Conservation (phyloP, 2,888 invertebrate genomes). For the Sthenelais limicola region DNA sequence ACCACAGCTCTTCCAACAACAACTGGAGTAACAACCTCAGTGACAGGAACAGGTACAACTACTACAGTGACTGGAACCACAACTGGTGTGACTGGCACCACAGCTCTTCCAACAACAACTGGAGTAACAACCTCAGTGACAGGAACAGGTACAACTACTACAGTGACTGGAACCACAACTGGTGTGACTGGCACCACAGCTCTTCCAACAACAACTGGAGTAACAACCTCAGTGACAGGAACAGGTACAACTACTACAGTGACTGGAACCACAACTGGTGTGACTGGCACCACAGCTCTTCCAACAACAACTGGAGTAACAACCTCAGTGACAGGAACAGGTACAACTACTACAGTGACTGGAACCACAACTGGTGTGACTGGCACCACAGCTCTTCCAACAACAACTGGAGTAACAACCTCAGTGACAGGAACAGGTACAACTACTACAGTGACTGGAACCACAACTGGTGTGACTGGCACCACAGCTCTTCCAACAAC, state of each 20-base stretch:
- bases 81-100: neutral
- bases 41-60: conserved; percentile 8
- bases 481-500: neutral
- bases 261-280: neutral
- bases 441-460: neutral
- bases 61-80: neutral
- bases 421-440: neutral
- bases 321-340: too few relatives aligned
- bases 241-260: neutral
- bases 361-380: neutral
- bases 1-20: neutral
- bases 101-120: neutral
- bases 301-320: too few relatives aligned
- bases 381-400: too few relatives aligned
- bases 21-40: neutral
- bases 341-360: neutral
- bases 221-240: neutral
- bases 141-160: neutral
- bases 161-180: neutral
- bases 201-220: neutral
- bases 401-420: neutral
- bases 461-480: neutral
- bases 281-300: neutral
- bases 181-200: neutral
- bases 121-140: too few relatives aligned